Evolutionary conservation across 2,888 invertebrate species (phyloP), one percentile per base, ranked within the genome.

Genomic region (Didymodactylos carnosus): DNA sequence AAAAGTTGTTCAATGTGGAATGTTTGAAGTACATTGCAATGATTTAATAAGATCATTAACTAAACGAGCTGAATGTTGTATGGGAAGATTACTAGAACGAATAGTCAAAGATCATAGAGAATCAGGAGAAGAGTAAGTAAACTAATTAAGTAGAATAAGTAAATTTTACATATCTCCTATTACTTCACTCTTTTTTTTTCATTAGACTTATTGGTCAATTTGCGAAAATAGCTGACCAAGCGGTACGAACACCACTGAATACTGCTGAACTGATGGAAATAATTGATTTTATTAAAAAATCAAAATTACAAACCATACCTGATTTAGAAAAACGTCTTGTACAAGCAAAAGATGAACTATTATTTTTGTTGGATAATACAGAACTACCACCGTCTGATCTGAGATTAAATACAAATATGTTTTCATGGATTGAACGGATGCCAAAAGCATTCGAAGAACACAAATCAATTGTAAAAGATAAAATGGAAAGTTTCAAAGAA

Each of bases 181-280:
- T n/a, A n/a, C n/a, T n/a, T n/a, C n/a, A n/a, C n/a, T n/a, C n/a
- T n/a, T n/a, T n/a, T n/a, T n/a, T n/a, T n/a, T n/a, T n/a, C n/a
- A n/a, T n/a, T 80, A 91, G 91, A 70, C 87, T 94, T 73, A 90
- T 88, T 75, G 90, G 90, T 72, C 91, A 92, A 79, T 94, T 92
- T 82, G 88, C 90, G 78, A 82, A 82, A 23, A 92, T 93, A 76
- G 87, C 90, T 0, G 89, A 89, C 77, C 89, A 88, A 77, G 88
- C 92, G 0, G 83, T 92, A 49, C 89, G 88, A 0, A 87, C 89
- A 0, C 94, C 95, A 0, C 86, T 86, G 13, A 89, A 90, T 81
- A 94, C 94, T 0, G 89, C 89, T 0, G 90, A 91, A 77, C 83
- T 95, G 70, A 91, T 94, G 89, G 88, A 88, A 2, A 85, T 92